Evolutionary conservation across 2,888 invertebrate species (phyloP).

Genomic region (Napeogenes sylphis): DNA sequence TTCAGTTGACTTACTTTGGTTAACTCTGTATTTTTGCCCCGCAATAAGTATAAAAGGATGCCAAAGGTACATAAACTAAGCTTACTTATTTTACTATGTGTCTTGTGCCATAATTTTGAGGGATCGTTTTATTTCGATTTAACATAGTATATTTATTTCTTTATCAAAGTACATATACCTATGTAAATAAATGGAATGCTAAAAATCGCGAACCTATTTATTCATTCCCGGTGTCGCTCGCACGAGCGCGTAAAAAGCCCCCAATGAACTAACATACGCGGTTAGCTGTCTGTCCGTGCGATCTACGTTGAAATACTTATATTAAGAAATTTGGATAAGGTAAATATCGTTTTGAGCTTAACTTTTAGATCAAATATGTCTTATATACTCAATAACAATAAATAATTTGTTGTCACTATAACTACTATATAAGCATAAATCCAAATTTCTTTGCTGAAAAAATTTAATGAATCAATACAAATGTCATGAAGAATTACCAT

Average conservation of each 20-base stretch:
- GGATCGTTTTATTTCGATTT: background rate
- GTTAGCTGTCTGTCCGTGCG: slow-evolving; percentile 62
- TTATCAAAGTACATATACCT: background rate
- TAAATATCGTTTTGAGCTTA: slow-evolving; percentile 9
- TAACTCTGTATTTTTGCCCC: too few relatives aligned
- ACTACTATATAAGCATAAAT: too few relatives aligned
- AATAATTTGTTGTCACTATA: too few relatives aligned
- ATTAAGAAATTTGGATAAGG: slow-evolving; percentile 36
- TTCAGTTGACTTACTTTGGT: too few relatives aligned
- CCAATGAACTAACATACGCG: slow-evolving; percentile 47
- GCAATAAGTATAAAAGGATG: too few relatives aligned
- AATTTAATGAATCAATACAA: too few relatives aligned
- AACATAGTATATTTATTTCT: background rate
- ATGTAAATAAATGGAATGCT: background rate
- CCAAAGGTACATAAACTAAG: too few relatives aligned
- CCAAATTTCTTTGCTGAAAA: too few relatives aligned
- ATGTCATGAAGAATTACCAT: too few relatives aligned
- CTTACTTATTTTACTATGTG: too few relatives aligned
- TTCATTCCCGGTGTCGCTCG: slow-evolving; percentile 29
- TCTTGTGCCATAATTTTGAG: too few relatives aligned
- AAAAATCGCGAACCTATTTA: background rate
- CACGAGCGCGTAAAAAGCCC: slow-evolving; percentile 59
- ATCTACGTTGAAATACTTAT: slow-evolving; percentile 22
- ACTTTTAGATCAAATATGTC: background rate
- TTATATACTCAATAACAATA: too few relatives aligned